Conservation (phyloP, 2,888 invertebrate genomes). For the Blomia tropicalis region DNA sequence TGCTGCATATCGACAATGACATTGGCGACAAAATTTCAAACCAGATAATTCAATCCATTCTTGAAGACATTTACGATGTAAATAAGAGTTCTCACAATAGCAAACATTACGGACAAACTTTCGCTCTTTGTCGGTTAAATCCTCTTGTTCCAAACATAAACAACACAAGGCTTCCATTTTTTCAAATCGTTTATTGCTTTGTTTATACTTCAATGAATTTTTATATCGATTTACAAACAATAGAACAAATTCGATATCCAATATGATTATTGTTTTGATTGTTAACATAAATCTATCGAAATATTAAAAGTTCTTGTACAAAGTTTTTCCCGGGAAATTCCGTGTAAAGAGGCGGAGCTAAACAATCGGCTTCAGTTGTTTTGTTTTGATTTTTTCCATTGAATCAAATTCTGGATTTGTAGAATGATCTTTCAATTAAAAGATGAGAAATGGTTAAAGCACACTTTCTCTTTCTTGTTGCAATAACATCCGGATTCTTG, state of each 20-base stretch:
- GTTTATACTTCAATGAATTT: too few relatives aligned
- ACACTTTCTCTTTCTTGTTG: slow-evolving; percentile 20
- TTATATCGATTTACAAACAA: too few relatives aligned
- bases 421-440: background rate
- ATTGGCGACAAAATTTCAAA: background rate
- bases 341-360: too few relatives aligned
- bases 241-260: too few relatives aligned
- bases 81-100: background rate
- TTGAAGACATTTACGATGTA: background rate
- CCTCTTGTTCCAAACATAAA: background rate
- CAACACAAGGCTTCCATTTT: background rate
- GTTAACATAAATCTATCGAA: too few relatives aligned
- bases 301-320: too few relatives aligned
- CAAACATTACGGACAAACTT: background rate
- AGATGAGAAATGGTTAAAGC: slow-evolving; percentile 18
- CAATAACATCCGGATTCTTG: slow-evolving; percentile 18
- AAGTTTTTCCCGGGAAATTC: too few relatives aligned
- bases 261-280: too few relatives aligned
- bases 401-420: background rate
- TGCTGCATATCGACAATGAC: background rate
- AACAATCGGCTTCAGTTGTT: background rate
- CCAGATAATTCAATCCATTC: slow-evolving; percentile 4
- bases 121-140: background rate
- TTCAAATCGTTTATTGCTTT: too few relatives aligned
- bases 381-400: background rate